phyloP scores from a whole-genome alignment of 2,888 invertebrate genomes.

The Branchellion lobata region DNA sequence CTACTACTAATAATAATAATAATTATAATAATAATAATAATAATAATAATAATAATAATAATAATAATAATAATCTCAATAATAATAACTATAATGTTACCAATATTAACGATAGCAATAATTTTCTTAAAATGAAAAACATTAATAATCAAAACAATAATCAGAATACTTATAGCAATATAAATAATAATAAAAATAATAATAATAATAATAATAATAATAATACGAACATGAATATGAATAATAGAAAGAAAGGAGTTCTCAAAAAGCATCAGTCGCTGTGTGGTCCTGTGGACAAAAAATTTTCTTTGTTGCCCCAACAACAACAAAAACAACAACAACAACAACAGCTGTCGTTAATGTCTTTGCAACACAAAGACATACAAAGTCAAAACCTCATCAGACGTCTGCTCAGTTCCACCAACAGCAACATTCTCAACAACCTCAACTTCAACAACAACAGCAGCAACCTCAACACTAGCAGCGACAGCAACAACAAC shows the following conservation, averaged over 20 bases:
- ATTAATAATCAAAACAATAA: neutral
- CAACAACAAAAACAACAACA: neutral
- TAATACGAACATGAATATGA: neutral
- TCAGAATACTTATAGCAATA: neutral
- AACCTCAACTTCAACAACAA: neutral
- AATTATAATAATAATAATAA: neutral
- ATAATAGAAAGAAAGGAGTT: conserved; percentile 2
- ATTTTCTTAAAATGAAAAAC: neutral
- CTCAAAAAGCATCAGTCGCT: conserved; percentile 13
- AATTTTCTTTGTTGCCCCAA: neutral
- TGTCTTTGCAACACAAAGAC: neutral
- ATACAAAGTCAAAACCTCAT: conserved; percentile 5
- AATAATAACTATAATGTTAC: neutral
- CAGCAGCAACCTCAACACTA: neutral
- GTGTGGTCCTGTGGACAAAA: neutral
- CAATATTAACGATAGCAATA: neutral
- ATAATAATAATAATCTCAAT: neutral
- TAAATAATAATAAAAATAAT: conserved; percentile 8
- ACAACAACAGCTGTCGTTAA: neutral
- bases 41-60: neutral
- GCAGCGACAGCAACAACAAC: neutral
- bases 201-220: conserved; percentile 7
- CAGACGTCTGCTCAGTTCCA: neutral
- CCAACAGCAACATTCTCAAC: neutral
- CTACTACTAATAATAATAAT: conserved; percentile 4